Conservation (phyloP, 2,113 vertebrate species). For the Dendrocopos noguchii region DNA sequence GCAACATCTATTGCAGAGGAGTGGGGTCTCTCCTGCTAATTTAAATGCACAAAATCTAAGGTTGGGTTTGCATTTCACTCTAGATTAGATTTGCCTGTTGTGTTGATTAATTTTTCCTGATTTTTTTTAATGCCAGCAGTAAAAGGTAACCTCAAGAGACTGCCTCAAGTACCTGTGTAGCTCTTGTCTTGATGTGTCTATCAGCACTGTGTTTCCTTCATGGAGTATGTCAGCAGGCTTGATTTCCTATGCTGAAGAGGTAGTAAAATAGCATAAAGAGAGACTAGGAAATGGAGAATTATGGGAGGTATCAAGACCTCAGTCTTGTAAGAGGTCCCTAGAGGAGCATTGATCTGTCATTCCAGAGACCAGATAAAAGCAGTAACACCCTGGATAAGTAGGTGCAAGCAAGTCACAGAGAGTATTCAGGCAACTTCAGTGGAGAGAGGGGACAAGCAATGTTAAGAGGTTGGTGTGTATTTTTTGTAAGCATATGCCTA, state of each 20-base stretch:
- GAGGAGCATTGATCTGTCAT: background rate
- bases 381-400: background rate
- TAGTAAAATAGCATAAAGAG: conserved; percentile 4
- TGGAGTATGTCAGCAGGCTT: background rate
- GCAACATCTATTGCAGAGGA: background rate
- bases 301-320: background rate
- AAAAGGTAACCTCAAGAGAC: background rate
- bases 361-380: background rate
- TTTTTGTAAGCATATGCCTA: background rate
- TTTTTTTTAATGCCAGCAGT: background rate
- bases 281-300: background rate
- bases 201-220: background rate
- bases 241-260: background rate
- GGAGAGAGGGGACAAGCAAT: background rate
- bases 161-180: background rate
- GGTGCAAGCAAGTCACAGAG: background rate
- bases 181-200: background rate
- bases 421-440: background rate
- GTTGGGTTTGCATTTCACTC: background rate
- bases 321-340: background rate
- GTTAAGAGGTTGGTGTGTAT: background rate
- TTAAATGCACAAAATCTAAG: background rate
- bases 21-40: background rate
- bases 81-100: background rate
- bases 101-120: background rate